A percentile compares a stretch with the other conserved stretches of the same genome.
phyloP scores from a whole-genome alignment of 2,797 vertebrate genomes.

The Megalops cyprinoides region DNA sequence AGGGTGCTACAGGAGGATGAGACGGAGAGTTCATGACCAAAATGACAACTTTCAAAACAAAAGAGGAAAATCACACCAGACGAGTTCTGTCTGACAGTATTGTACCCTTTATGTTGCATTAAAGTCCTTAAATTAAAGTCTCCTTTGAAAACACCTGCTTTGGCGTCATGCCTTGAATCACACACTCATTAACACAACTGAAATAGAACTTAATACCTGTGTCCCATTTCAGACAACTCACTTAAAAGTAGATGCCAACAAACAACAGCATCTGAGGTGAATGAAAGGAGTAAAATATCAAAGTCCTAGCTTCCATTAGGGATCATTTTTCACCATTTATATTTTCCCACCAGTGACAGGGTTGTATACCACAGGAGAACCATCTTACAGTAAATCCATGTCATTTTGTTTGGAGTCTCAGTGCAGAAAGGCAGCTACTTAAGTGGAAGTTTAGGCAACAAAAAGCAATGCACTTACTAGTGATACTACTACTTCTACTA shows the following conservation, averaged over 20 bases:
- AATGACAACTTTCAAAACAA: slow-evolving; percentile 13
- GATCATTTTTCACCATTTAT: neutral
- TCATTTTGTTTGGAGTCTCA: neutral
- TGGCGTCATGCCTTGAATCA: neutral
- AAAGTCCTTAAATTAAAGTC: neutral
- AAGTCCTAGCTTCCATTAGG: neutral
- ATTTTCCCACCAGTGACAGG: neutral
- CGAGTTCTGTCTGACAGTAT: neutral
- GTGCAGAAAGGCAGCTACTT: neutral
- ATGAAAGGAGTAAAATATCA: neutral
- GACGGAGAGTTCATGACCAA: neutral
- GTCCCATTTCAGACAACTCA: neutral
- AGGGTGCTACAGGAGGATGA: neutral
- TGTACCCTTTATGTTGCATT: neutral
- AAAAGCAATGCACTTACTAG: too few species aligned
- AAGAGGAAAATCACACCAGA: neutral
- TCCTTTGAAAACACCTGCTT: neutral
- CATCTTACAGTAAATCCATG: neutral
- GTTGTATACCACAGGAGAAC: neutral
- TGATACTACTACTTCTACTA: too few species aligned
- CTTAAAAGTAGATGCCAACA: neutral
- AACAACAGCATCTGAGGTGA: neutral
- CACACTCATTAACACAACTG: neutral
- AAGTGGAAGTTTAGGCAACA: too few species aligned
- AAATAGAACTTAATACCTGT: neutral